Evolutionary conservation across 2,888 invertebrate species (phyloP).

Genomic region (Diaphora mendica): DNA sequence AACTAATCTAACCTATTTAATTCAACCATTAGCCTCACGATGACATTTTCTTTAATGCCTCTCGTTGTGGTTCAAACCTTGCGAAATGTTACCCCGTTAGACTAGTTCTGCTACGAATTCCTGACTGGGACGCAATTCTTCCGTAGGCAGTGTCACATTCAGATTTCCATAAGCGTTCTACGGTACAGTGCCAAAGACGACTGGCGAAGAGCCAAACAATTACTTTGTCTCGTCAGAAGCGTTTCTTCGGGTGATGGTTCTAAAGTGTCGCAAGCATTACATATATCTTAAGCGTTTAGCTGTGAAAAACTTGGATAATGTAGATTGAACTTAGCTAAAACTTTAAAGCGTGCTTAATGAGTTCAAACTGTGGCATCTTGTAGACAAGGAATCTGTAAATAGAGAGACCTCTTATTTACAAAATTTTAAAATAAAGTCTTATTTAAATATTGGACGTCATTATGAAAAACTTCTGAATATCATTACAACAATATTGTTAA

Average conservation of each 20-base stretch:
- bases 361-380: not conserved
- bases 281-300: slow-evolving; percentile 44
- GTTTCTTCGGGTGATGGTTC: slow-evolving; percentile 73
- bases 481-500: too few species aligned
- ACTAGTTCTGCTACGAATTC: slow-evolving; percentile 8
- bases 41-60: not conserved
- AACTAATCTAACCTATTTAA: too few species aligned
- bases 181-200: slow-evolving; percentile 46
- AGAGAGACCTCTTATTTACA: not conserved
- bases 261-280: slow-evolving; percentile 58
- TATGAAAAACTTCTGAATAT: not conserved
- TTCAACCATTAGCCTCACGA: not conserved
- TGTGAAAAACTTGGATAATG: slow-evolving; percentile 33
- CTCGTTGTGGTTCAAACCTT: not conserved
- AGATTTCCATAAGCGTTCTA: slow-evolving; percentile 64
- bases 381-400: not conserved
- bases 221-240: slow-evolving; percentile 80
- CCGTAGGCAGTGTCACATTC: slow-evolving; percentile 61
- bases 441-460: not conserved
- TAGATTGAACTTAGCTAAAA: not conserved
- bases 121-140: slow-evolving; percentile 19
- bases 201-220: slow-evolving; percentile 80
- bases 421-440: not conserved
- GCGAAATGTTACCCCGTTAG: not conserved
- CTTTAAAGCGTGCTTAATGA: not conserved